Evolutionary conservation across 2,113 vertebrate genomes (phyloP).

Genomic region (Tor tambroides): DNA sequence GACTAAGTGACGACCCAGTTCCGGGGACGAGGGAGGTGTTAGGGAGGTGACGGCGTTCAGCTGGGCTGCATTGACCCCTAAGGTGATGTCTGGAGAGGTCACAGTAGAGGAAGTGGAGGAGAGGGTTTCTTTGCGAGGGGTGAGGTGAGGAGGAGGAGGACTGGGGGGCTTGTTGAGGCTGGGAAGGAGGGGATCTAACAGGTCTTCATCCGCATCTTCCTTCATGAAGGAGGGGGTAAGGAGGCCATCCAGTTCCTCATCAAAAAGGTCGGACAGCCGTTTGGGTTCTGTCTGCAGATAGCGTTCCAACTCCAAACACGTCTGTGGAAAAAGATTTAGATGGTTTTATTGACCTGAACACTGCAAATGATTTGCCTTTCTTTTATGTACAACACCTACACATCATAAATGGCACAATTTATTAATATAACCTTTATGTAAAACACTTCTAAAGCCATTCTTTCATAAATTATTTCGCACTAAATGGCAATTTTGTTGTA

Average conservation of each 20-base stretch:
- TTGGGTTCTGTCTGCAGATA: conserved; percentile 97
- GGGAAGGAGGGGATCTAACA: conserved; percentile 82
- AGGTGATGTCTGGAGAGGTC: conserved; percentile 78
- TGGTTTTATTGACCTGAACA: neutral
- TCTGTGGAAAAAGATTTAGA: conserved; percentile 75
- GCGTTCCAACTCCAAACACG: conserved; percentile 95
- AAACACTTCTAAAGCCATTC: neutral
- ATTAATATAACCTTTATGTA: neutral
- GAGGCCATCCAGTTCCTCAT: conserved; percentile 91
- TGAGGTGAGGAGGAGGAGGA: conserved; percentile 73
- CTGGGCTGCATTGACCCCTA: conserved; percentile 90
- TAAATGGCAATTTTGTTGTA: too few relatives aligned
- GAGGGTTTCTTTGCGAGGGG: conserved; percentile 77
- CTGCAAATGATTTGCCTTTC: neutral
- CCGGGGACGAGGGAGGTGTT: conserved; percentile 95
- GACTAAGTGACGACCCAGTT: conserved; percentile 93
- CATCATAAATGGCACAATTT: neutral
- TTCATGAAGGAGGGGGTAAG: conserved; percentile 85
- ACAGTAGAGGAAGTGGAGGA: conserved; percentile 80
- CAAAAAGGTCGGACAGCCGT: conserved; percentile 90
- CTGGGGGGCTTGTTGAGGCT: conserved; percentile 79
- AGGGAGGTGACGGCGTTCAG: conserved; percentile 96
- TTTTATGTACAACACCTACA: neutral
- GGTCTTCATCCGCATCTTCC: conserved; percentile 84
- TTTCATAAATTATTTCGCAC: neutral